A percentile compares a stretch with the other conserved stretches of the same genome.
These are phyloP conservation scores for Micrasema minimum DNA, from an alignment of 1,140 invertebrate species.

Conservation along the genomic window DNA sequence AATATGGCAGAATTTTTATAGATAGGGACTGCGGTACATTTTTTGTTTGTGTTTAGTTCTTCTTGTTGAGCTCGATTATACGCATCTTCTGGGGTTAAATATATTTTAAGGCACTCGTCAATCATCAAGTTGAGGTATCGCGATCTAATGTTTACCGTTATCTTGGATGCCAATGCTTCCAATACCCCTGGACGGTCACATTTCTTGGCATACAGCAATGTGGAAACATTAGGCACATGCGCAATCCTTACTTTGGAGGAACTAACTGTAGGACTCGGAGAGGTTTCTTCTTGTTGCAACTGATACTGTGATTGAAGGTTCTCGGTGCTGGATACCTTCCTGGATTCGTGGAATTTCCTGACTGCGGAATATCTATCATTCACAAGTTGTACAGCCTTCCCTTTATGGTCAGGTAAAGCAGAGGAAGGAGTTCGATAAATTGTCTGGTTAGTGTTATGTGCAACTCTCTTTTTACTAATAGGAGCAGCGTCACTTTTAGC, in stretches of 20 bases:
- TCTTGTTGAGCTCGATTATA: constrained; percentile 79
- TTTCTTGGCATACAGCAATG: constrained; percentile 63
- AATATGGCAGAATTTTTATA: constrained; percentile 89
- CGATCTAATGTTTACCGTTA: constrained; percentile 84
- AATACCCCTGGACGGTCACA: constrained; percentile 68
- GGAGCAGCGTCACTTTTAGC: constrained; percentile 7
- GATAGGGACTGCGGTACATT: constrained; percentile 80
- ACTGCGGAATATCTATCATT: constrained; percentile 63
- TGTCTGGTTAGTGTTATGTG: constrained; percentile 47
- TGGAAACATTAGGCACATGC: constrained; percentile 66
- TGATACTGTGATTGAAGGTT: neutral
- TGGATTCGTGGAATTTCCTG: constrained; percentile 60
- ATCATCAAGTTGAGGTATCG: constrained; percentile 88
- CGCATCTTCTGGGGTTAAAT: constrained; percentile 75
- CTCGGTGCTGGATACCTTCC: constrained; percentile 17
- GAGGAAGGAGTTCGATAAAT: constrained; percentile 30
- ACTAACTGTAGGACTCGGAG: neutral
- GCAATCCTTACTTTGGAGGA: constrained; percentile 64
- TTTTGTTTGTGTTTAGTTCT: constrained; percentile 81
- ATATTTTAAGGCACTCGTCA: constrained; percentile 86
- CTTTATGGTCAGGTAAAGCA: constrained; percentile 60
- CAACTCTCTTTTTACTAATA: constrained; percentile 62
- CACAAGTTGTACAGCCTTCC: constrained; percentile 62
- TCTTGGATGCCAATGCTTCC: constrained; percentile 80
- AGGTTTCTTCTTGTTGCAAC: constrained; percentile 9